These are phyloP conservation scores for Tachuris rubrigastra DNA, from an alignment of 2,113 vertebrate genomes.

Conservation along the genomic window DNA sequence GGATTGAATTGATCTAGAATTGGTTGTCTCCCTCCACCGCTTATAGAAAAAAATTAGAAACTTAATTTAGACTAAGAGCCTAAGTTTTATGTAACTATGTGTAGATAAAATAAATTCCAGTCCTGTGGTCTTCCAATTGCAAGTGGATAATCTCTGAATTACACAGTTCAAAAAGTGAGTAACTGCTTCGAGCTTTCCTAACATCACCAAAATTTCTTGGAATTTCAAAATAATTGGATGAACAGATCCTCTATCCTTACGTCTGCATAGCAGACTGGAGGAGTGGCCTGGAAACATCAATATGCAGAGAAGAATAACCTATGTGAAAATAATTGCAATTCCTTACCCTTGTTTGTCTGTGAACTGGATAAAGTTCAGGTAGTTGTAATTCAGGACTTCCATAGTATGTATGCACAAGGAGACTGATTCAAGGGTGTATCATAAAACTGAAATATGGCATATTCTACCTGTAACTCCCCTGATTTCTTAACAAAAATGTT, in stretches of 20 bases:
- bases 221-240: not conserved
- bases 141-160: not conserved
- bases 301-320: not conserved
- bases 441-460: not conserved
- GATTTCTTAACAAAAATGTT: not conserved
- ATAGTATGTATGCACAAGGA: not conserved
- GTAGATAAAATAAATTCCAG: not conserved
- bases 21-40: not conserved
- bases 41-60: conserved; percentile 5
- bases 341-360: not conserved
- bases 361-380: not conserved
- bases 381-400: not conserved
- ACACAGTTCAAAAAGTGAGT: not conserved
- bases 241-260: not conserved
- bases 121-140: not conserved
- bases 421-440: not conserved
- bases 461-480: not conserved
- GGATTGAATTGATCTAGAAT: not conserved
- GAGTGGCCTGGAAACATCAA: not conserved
- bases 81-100: not conserved
- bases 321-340: not conserved
- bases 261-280: not conserved
- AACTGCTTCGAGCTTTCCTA: not conserved
- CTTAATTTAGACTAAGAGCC: not conserved
- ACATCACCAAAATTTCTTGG: not conserved